Percentiles rank a stretch among this genome's conserved stretches.
phyloP scores from a whole-genome alignment of 1,140 invertebrate genomes.

The Zaprionus africanus region DNA sequence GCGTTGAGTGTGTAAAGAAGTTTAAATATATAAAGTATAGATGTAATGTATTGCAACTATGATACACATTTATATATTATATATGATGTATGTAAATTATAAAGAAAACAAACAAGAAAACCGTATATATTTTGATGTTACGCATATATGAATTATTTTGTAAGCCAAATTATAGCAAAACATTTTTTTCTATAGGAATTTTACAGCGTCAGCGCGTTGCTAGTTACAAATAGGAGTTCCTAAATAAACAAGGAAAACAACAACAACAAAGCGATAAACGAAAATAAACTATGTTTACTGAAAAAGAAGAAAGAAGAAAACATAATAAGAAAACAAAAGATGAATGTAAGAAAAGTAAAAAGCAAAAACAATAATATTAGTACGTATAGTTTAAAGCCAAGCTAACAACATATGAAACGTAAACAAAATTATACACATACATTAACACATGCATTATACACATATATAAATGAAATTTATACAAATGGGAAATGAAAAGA shows the following conservation, averaged over 20 bases:
- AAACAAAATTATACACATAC: constrained; percentile 47
- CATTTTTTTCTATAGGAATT: constrained; percentile 70
- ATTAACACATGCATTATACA: constrained; percentile 21
- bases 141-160: constrained; percentile 75
- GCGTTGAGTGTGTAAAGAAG: constrained; percentile 24
- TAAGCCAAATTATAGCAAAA: constrained; percentile 76
- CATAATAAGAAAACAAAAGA: constrained; percentile 43
- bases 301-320: neutral
- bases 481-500: constrained; percentile 40
- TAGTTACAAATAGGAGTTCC: constrained; percentile 80
- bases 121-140: constrained; percentile 76
- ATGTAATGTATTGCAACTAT: constrained; percentile 17
- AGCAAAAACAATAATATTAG: constrained; percentile 68
- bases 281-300: constrained; percentile 19
- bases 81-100: constrained; percentile 46
- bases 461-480: constrained; percentile 73
- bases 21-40: constrained; percentile 23
- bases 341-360: constrained; percentile 45
- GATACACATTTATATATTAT: constrained; percentile 36
- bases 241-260: constrained; percentile 53
- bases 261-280: constrained; percentile 27
- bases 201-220: constrained; percentile 66
- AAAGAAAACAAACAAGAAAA: constrained; percentile 12
- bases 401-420: constrained; percentile 66
- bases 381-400: constrained; percentile 74